Base-by-base conservation (phyloP, 2,797 vertebrate genomes). In the Petrocephalus sullivani region DNA sequence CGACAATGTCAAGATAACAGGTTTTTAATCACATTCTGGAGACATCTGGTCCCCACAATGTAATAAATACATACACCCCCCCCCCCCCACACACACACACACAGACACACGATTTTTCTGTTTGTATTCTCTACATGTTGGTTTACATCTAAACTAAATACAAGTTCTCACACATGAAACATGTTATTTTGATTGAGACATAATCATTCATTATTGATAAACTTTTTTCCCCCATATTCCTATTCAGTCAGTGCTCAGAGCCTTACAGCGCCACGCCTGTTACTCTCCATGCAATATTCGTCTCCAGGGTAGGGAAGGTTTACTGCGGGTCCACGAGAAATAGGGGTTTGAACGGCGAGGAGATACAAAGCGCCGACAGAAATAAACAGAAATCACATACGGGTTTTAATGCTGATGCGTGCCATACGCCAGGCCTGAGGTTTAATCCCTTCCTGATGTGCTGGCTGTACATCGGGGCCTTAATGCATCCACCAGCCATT, bases 331-430 rank as follows among this genome's bases (percentile, higher is more conserved):
- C 94, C 91, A 92, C 94, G 93, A 95, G 94, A 93, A 94, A 95
- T 95, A 94, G 92, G 93, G 93, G 92, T 95, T 92, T 88, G 92
- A 93, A 93, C 94, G 95, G 95, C 94, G 95, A 95, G 93, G 93
- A 94, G 93, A 94, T 71, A 90, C 89, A 89, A 54, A 90, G 87
- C 64, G 87, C 19, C 16, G 87, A 49, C 54, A 23, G 90, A 54
- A 87, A 87, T 19, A 87, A 78, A 87, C 64, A 87, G 16, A 82
- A 60, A 60, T 75, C 33, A 41, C 51, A 57, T 87, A 64, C 16
- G 33, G 46, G 54, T 54, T 85, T 54, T 61, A 57, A 60, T 86
- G 85, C 60, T n/a, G 28, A 61, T 86, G 85, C 33, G 9, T 41
- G 85, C 85, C 54, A 90, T 91, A 92, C 91, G 92, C 92, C 93